phyloP scores from a whole-genome alignment of 2,888 invertebrate genomes.

The Leptinotarsa haldemani region DNA sequence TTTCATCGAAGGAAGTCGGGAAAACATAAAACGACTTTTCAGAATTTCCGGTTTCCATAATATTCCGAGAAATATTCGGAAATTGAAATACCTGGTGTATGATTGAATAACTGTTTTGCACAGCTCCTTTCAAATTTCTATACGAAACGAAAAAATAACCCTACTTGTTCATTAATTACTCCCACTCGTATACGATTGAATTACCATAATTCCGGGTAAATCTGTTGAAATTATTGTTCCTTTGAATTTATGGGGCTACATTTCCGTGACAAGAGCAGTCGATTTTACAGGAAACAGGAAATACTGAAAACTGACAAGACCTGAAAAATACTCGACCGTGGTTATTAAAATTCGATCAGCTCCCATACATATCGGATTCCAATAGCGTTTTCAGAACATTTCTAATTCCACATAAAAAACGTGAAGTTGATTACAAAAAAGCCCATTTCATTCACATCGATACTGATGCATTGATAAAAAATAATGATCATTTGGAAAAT shows the following conservation, averaged over 20 bases:
- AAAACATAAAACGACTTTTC: too few species aligned
- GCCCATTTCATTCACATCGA: too few species aligned
- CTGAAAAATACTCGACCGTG: background rate
- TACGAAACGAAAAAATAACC: too few species aligned
- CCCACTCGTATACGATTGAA: background rate
- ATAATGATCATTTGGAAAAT: too few species aligned
- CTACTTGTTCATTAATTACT: too few species aligned
- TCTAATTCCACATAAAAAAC: background rate
- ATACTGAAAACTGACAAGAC: background rate
- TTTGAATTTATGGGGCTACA: background rate
- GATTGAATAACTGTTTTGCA: too few species aligned
- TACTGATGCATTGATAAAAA: too few species aligned
- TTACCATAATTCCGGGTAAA: background rate
- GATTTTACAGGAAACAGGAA: slow-evolving; percentile 1
- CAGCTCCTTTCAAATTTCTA: too few species aligned
- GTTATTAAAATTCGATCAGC: background rate
- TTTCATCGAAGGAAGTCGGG: too few species aligned
- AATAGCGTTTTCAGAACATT: background rate
- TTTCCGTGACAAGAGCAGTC: background rate
- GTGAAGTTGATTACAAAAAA: background rate
- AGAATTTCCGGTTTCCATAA: too few species aligned
- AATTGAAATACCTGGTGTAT: too few species aligned
- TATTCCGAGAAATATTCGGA: too few species aligned
- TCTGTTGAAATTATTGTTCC: background rate
- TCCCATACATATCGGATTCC: background rate